These are phyloP conservation scores for Stomatorhinus ivindoensis DNA, from an alignment of 2,113 vertebrate genomes.

Conservation along the genomic window DNA sequence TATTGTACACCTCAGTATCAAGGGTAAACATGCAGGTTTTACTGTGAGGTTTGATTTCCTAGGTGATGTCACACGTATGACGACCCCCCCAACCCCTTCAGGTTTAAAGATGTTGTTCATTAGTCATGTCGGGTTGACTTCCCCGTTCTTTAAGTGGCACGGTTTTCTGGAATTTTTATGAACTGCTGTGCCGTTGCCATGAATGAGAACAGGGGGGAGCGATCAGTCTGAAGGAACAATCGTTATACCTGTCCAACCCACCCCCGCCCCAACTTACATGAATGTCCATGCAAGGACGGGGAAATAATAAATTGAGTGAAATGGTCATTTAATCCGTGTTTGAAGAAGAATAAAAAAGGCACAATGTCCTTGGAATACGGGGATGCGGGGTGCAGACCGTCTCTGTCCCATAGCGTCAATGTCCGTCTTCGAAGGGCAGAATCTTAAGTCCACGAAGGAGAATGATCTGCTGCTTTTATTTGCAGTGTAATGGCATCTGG, in stretches of 20 bases:
- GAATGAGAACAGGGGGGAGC: not conserved
- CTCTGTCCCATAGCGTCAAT: conserved; percentile 49
- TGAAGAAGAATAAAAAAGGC: conserved; percentile 29
- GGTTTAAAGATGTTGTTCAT: not conserved
- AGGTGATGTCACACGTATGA: conserved; percentile 56
- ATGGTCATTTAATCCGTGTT: conserved; percentile 36
- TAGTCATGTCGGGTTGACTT: not conserved
- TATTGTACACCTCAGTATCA: not conserved
- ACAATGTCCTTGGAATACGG: conserved; percentile 46
- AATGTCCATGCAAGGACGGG: conserved; percentile 37
- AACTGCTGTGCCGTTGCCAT: not conserved
- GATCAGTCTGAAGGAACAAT: not conserved
- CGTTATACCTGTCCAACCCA: conserved; percentile 56
- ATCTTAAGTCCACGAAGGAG: not conserved
- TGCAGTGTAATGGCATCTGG: conserved; percentile 24
- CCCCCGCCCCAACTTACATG: conserved; percentile 51
- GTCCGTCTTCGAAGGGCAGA: not conserved
- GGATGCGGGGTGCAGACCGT: conserved; percentile 58
- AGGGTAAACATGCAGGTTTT: conserved; percentile 1
- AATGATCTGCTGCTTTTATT: conserved; percentile 31
- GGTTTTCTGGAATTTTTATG: not conserved
- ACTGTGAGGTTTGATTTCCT: conserved; percentile 54
- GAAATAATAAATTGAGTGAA: not conserved
- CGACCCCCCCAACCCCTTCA: conserved; percentile 24
- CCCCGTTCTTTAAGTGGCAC: not conserved